Evolutionary conservation across 92 coral and sea anemone genomes (phyloP), one percentile per base, ranked within the genome.

Genomic region (Anthopleura xanthogrammica): DNA sequence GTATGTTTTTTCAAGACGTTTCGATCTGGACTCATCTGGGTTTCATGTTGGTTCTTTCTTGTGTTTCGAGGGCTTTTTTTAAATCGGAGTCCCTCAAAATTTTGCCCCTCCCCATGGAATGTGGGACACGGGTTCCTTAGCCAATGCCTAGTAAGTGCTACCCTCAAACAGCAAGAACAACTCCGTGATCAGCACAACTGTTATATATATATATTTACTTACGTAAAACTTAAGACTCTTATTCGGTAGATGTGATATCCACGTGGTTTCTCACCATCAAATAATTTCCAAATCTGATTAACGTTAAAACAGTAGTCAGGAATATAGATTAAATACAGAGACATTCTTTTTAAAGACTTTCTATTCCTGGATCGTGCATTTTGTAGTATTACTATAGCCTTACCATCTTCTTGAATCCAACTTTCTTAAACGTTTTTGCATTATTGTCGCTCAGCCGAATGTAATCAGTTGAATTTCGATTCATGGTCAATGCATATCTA

Each of bases 201-300:
- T 11, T 12, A 75, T 1, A 7, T 19, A 22, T 10, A 52, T 39
- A 12, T 9, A 79, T n/a, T 29, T 29, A 29, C 83, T 58, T 65
- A 80, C 83, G 42, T 40, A 12, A 80, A 80, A 9, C 42, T 66
- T 17, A 64, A 12, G 12, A 80, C 9, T 19, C 19, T 40, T 19
- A 66, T 80, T 29, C 65, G 29, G 62, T 12, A 80, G 23, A 80
- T 40, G 16, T 43, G 24, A 62, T 80, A 80, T 8, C 76, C 83
- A 17, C 17, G 10, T 40, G 82, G 12, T 17, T 48, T 80, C 8
- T 62, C 29, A 11, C 22, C 52, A 22, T 17, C 57, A 65, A 80
- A 66, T 10, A 80, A 24, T 43, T 80, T 66, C 76, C 24, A 43
- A 6, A 80, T 52, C 83, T 80, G 46, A n/a, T 20, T 24, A 42